Percentiles rank a stretch among this genome's conserved stretches.
Evolutionary conservation across 37 sponge, comb jelly and placozoan genomes (phyloP).

Genomic region (Mnemiopsis leidyi): DNA sequence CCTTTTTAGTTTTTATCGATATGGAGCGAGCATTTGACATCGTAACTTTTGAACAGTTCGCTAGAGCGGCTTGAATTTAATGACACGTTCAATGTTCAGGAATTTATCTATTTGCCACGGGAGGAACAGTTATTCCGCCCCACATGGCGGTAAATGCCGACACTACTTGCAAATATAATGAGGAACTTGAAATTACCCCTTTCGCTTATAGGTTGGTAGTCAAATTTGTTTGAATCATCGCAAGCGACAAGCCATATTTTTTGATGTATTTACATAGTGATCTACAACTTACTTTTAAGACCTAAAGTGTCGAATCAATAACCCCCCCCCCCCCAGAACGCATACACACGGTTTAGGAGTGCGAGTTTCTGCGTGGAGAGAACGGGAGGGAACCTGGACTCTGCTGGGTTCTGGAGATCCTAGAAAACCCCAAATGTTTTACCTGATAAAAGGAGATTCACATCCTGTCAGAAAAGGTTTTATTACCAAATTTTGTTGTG

Average conservation of each 20-base stretch:
- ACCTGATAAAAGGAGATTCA: slow-evolving; percentile 21
- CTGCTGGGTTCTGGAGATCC: slow-evolving; percentile 54
- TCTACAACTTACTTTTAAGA: no score
- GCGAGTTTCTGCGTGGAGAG: slow-evolving; percentile 40
- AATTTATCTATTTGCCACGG: slow-evolving; percentile 12
- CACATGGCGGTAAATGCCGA: neutral
- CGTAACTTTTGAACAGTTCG: no score
- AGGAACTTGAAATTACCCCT: neutral
- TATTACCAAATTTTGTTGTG: no score
- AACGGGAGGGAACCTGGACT: slow-evolving; percentile 51
- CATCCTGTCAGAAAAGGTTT: neutral
- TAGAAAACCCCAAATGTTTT: slow-evolving; percentile 60
- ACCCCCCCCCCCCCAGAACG: slow-evolving; percentile 77
- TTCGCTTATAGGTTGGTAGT: neutral
- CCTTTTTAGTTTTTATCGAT: no score
- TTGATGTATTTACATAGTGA: no score
- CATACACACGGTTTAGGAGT: slow-evolving; percentile 83
- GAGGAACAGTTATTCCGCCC: slow-evolving; percentile 18
- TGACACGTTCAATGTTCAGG: no score
- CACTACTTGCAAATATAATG: neutral
- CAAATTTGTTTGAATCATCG: no score
- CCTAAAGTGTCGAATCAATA: no score
- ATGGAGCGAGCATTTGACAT: no score
- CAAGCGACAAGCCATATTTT: no score
- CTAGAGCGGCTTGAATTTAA: no score